Conservation (phyloP, 1,140 invertebrate genomes). For the Capitella teleta region DNA sequence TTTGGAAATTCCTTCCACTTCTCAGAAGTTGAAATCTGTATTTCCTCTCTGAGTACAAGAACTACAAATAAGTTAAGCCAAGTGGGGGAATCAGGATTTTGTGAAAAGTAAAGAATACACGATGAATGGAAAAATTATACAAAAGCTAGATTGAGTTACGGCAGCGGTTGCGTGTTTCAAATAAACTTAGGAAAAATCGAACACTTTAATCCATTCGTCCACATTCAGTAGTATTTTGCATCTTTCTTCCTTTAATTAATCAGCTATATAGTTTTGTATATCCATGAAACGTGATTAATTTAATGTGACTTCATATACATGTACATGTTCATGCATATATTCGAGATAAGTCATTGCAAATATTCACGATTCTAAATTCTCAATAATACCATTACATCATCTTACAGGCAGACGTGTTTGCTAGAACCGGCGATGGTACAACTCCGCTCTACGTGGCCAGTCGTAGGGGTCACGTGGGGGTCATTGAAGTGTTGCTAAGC, state of each 20-base stretch:
- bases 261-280: no score
- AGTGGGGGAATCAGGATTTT: no score
- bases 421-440: slow-evolving; percentile 3
- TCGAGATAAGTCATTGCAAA: neutral
- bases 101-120: no score
- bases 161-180: no score
- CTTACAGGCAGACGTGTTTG: neutral
- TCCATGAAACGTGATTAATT: neutral
- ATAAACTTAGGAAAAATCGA: no score
- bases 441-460: slow-evolving; percentile 10
- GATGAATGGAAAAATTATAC: no score
- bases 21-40: neutral
- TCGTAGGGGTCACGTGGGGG: slow-evolving; percentile 6
- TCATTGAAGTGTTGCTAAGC: slow-evolving; percentile 1
- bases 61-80: no score
- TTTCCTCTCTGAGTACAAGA: no score
- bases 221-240: neutral
- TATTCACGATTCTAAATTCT: neutral
- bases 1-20: neutral
- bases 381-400: neutral
- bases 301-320: neutral
- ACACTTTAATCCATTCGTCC: no score
- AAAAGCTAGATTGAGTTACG: no score
- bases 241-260: no score
- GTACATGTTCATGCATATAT: neutral